phyloP scores from a whole-genome alignment of 2,888 invertebrate species.

The Diaperis boleti region DNA sequence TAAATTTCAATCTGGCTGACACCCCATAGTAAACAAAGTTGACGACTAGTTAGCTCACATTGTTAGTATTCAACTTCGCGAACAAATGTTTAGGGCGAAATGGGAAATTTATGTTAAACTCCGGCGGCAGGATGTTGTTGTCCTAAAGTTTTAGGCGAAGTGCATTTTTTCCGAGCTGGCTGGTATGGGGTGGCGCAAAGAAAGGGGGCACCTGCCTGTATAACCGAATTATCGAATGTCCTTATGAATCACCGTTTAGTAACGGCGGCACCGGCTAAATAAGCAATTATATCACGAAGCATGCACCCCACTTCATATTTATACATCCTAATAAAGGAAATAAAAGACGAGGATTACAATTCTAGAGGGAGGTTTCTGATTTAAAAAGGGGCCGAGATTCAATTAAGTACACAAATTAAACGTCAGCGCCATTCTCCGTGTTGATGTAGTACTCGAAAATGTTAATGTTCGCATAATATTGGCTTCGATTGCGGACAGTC shows the following conservation, averaged over 20 bases:
- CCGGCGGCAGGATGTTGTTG: constrained; percentile 58
- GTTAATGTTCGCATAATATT: constrained; percentile 41
- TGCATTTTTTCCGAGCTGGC: constrained; percentile 28
- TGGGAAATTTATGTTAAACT: constrained; percentile 61
- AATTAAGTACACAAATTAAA: constrained; percentile 65
- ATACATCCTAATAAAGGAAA: constrained; percentile 63
- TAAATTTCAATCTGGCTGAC: constrained; percentile 33
- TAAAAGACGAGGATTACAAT: constrained; percentile 62
- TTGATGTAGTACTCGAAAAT: constrained; percentile 56
- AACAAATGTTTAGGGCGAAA: constrained; percentile 60
- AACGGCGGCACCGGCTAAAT: constrained; percentile 54
- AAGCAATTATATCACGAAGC: constrained; percentile 56
- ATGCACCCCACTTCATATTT: constrained; percentile 59
- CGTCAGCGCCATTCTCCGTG: constrained; percentile 61
- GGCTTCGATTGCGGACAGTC: constrained; percentile 13
- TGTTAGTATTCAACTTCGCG: constrained; percentile 57
- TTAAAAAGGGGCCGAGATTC: constrained; percentile 61
- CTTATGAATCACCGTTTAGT: constrained; percentile 54
- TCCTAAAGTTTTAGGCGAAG: constrained; percentile 57
- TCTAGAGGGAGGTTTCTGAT: constrained; percentile 60
- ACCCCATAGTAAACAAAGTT: constrained; percentile 48
- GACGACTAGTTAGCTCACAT: constrained; percentile 56
- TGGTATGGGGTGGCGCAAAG: neutral
- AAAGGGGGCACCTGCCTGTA: constrained; percentile 17
- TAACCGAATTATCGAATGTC: constrained; percentile 38